A percentile compares a stretch with the other conserved stretches of the same genome.
Evolutionary conservation across 2,113 vertebrate genomes (phyloP).

Genomic region (Sapajus apella): DNA sequence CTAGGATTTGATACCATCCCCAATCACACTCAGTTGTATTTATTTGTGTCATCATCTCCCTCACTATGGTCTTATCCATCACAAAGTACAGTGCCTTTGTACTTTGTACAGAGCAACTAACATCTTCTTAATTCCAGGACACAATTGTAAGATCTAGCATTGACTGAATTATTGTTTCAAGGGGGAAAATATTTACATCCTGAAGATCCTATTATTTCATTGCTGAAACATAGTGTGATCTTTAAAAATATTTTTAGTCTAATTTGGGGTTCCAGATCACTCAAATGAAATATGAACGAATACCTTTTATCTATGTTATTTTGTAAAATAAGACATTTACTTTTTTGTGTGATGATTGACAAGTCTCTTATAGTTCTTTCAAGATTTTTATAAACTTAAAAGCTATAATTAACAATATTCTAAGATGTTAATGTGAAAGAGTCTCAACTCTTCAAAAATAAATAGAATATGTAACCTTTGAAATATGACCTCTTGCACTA

Average conservation of each 20-base stretch:
- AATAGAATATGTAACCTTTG: neutral
- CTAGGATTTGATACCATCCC: neutral
- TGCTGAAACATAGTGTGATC: neutral
- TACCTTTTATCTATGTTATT: neutral
- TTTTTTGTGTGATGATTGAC: neutral
- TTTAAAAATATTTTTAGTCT: neutral
- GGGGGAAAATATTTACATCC: neutral
- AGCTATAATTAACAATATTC: neutral
- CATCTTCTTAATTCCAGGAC: neutral
- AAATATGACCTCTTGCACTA: neutral
- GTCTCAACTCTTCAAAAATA: neutral
- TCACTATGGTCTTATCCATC: neutral
- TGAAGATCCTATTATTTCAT: neutral
- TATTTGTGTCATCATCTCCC: neutral
- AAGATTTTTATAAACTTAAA: neutral
- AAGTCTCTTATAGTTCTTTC: neutral
- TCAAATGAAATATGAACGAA: neutral
- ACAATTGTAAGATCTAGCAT: neutral
- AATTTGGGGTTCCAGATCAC: neutral
- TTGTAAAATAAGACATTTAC: neutral
- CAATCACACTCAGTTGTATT: neutral
- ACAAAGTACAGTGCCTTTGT: neutral
- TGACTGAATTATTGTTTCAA: neutral
- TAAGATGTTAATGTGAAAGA: neutral
- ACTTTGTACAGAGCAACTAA: neutral